Evolutionary conservation across 2,113 vertebrate genomes (phyloP).

Genomic region (Phyllostomus hastatus): DNA sequence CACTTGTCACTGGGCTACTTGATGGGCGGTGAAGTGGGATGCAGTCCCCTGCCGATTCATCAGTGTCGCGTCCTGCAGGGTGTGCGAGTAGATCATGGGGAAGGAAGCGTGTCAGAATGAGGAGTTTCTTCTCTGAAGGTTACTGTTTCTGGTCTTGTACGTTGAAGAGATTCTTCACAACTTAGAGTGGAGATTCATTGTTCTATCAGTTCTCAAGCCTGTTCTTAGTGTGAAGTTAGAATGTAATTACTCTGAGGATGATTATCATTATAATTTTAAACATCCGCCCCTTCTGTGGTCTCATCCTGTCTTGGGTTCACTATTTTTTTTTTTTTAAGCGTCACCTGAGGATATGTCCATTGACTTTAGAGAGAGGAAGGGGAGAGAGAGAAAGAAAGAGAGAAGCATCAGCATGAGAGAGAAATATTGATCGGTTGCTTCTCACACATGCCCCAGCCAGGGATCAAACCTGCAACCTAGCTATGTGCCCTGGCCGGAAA

Average conservation of each 20-base stretch:
- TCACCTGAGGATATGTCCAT: neutral
- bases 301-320: neutral
- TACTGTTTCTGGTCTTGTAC: neutral
- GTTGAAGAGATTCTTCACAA: neutral
- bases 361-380: too few relatives aligned
- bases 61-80: neutral
- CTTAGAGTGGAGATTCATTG: neutral
- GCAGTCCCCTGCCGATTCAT: neutral
- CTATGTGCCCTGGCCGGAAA: too few relatives aligned
- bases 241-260: neutral
- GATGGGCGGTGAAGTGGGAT: neutral
- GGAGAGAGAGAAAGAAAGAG: too few relatives aligned
- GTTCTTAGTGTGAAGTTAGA: neutral
- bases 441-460: too few relatives aligned
- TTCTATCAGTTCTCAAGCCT: neutral
- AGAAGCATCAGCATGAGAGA: too few relatives aligned
- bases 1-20: neutral
- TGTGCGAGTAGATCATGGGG: neutral
- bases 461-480: too few relatives aligned
- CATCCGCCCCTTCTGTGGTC: neutral
- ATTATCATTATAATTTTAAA: neutral
- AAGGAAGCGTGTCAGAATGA: neutral
- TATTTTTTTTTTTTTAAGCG: neutral
- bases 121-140: neutral
- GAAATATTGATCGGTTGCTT: too few relatives aligned